Evolutionary conservation across 2,888 invertebrate species (phyloP).

Genomic region (Dryadula phaetusa): DNA sequence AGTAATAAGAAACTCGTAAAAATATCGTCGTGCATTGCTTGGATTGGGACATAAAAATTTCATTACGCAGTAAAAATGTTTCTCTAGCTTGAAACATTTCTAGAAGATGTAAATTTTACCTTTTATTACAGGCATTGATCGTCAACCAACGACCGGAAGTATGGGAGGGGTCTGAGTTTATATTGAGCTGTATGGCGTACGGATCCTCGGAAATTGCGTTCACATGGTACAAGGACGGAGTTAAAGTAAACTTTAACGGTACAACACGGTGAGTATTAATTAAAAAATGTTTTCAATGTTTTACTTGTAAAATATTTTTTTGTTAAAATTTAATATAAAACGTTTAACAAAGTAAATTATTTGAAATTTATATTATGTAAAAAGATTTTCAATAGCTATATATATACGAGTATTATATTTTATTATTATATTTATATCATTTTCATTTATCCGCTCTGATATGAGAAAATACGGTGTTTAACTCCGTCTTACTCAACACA

Average conservation of each 20-base stretch:
- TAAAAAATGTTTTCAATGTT: background rate
- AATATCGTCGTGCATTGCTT: constrained; percentile 33
- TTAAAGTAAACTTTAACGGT: constrained; percentile 89
- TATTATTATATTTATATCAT: too few species aligned
- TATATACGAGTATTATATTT: too few species aligned
- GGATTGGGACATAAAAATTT: constrained; percentile 41
- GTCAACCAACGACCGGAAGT: constrained; percentile 80
- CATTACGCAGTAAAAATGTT: constrained; percentile 43
- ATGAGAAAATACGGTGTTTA: too few species aligned
- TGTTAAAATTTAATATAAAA: background rate
- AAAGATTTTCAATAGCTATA: too few species aligned
- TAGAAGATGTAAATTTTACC: constrained; percentile 37
- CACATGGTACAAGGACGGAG: constrained; percentile 92
- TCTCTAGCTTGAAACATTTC: constrained; percentile 39
- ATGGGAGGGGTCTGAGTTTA: constrained; percentile 90
- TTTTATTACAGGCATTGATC: constrained; percentile 61
- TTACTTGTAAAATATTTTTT: background rate
- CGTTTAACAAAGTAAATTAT: background rate
- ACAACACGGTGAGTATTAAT: constrained; percentile 85
- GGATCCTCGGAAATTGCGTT: constrained; percentile 90
- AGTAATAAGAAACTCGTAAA: constrained; percentile 41
- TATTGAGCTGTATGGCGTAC: constrained; percentile 90
- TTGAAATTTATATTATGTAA: too few species aligned
- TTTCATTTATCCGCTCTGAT: too few species aligned
- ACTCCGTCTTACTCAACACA: too few species aligned